Percentiles rank a stretch among this genome's conserved stretches.
Conservation (phyloP, 1,140 invertebrate species). For the Heliconius eleuchia region DNA sequence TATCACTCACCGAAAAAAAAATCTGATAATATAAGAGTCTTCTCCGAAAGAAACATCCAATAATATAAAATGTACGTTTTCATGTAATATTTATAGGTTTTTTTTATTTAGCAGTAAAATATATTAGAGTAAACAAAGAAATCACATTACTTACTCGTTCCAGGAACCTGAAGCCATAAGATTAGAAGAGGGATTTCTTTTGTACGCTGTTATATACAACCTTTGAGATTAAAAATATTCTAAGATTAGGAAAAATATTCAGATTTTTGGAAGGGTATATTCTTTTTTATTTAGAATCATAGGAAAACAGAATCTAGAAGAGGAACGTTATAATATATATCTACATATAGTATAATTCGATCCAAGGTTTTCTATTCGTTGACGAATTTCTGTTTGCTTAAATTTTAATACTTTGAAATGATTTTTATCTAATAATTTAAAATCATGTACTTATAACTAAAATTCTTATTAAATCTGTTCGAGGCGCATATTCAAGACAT, state of each 20-base stretch:
- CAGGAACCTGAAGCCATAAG: neutral
- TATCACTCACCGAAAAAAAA: neutral
- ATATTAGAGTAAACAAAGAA: neutral
- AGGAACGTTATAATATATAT: no score
- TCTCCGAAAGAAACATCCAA: neutral
- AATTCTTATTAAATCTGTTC: neutral
- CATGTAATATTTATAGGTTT: neutral
- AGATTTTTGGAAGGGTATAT: no score
- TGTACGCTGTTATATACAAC: slow-evolving; percentile 4
- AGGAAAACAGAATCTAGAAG: no score
- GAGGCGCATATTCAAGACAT: neutral
- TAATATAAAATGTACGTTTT: neutral
- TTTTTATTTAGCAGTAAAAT: neutral
- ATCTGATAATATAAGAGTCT: no score
- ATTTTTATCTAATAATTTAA: neutral
- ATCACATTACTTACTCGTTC: neutral
- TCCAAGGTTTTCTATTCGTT: no score
- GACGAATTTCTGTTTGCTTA: no score
- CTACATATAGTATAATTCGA: no score
- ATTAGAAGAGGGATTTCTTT: neutral
- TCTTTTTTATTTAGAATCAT: no score
- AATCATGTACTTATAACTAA: neutral
- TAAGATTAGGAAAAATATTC: neutral
- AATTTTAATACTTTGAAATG: no score
- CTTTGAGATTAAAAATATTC: neutral